A percentile compares a stretch with the other conserved stretches of the same genome.
Conservation (phyloP, 1,140 invertebrate species). For the Portunus trituberculatus region DNA sequence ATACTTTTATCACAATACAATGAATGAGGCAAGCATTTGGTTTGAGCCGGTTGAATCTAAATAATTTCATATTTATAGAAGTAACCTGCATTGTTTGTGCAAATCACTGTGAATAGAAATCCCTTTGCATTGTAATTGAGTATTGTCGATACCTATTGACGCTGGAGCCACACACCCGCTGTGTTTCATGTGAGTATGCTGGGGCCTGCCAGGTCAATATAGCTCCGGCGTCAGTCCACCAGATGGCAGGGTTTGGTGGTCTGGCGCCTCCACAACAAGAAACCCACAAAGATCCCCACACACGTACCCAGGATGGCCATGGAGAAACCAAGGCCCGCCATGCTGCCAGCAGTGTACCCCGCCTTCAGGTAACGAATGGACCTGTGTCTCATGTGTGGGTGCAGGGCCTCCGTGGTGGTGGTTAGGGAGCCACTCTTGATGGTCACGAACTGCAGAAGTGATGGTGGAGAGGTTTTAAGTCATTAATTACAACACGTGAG, state of each 20-base stretch:
- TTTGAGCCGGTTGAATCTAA: not conserved
- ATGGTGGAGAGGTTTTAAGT: not conserved
- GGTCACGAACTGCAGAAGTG: slow-evolving; percentile 78
- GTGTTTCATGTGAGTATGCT: slow-evolving; percentile 63
- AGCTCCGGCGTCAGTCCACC: slow-evolving; percentile 73
- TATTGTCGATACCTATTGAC: slow-evolving; percentile 7
- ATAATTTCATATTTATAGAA: not conserved
- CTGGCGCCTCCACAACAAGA: slow-evolving; percentile 80
- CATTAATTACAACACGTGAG: too few species aligned
- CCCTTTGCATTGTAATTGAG: not conserved
- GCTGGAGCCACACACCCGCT: not conserved
- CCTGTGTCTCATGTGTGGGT: slow-evolving; percentile 78
- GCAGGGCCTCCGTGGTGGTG: slow-evolving; percentile 79
- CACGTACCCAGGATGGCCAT: slow-evolving; percentile 80
- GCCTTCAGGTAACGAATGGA: slow-evolving; percentile 77
- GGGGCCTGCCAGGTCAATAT: slow-evolving; percentile 66
- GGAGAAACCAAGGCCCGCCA: slow-evolving; percentile 80
- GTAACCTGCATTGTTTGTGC: not conserved
- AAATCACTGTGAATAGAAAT: not conserved
- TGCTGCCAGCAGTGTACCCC: slow-evolving; percentile 79
- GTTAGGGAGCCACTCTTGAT: slow-evolving; percentile 79
- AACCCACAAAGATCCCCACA: slow-evolving; percentile 80
- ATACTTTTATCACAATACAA: not conserved
- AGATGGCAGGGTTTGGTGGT: slow-evolving; percentile 71
- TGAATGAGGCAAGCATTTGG: not conserved